Evolutionary conservation across 1,140 invertebrate genomes (phyloP).

Genomic region (Lasaia peninsularis): DNA sequence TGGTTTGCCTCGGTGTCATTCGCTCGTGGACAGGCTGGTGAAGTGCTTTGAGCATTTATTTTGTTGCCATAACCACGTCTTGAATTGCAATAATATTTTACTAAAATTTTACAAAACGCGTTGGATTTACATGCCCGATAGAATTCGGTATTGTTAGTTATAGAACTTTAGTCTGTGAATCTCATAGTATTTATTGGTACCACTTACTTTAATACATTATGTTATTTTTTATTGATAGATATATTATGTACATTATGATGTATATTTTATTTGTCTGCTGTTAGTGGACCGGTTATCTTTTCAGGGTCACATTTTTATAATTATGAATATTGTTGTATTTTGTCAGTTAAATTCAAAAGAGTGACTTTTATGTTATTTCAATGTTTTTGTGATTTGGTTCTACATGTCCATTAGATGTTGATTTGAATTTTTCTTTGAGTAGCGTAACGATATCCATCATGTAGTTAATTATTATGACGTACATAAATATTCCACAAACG

Average conservation of each 20-base stretch:
- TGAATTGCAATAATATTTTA: slow-evolving; percentile 76
- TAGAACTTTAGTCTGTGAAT: slow-evolving; percentile 76
- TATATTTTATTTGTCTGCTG: slow-evolving; percentile 72
- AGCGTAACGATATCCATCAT: slow-evolving; percentile 40
- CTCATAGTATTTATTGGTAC: slow-evolving; percentile 77
- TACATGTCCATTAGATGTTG: slow-evolving; percentile 3
- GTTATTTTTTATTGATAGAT: slow-evolving; percentile 73
- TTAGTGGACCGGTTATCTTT: slow-evolving; percentile 65
- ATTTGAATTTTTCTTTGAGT: slow-evolving; percentile 49
- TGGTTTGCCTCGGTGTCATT: slow-evolving; percentile 62
- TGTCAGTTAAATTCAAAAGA: slow-evolving; percentile 64
- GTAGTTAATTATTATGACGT: slow-evolving; percentile 45
- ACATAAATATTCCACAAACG: slow-evolving; percentile 50
- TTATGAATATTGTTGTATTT: slow-evolving; percentile 73
- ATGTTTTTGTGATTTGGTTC: slow-evolving; percentile 53
- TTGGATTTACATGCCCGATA: slow-evolving; percentile 63
- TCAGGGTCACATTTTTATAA: slow-evolving; percentile 66
- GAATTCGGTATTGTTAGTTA: slow-evolving; percentile 73
- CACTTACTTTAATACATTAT: slow-evolving; percentile 71
- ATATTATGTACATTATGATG: slow-evolving; percentile 77
- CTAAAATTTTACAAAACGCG: slow-evolving; percentile 70
- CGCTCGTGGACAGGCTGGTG: slow-evolving; percentile 69
- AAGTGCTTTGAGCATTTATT: slow-evolving; percentile 78
- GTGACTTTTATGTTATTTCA: slow-evolving; percentile 55
- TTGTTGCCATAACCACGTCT: slow-evolving; percentile 77